phyloP scores from a whole-genome alignment of 2,888 invertebrate genomes.

The Drosophila paramelanica region DNA sequence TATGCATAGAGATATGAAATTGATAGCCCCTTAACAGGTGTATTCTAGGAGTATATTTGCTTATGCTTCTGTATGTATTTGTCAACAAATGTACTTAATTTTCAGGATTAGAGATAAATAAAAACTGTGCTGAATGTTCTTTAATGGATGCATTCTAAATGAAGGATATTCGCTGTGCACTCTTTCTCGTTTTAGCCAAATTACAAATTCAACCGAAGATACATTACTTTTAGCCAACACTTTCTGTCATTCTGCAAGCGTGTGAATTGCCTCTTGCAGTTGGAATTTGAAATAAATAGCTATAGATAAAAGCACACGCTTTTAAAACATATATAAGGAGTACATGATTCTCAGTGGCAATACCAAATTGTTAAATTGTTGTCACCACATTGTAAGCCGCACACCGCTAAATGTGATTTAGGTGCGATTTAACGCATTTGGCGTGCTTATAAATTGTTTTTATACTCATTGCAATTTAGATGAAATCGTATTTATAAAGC shows the following conservation, averaged over 20 bases:
- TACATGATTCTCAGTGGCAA: slow-evolving; percentile 23
- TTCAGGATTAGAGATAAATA: neutral
- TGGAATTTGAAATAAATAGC: slow-evolving; percentile 18
- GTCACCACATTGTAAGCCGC: slow-evolving; percentile 15
- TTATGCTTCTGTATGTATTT: slow-evolving; percentile 2
- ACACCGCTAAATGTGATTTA: slow-evolving; percentile 50
- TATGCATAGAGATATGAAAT: slow-evolving; percentile 16
- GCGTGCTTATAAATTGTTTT: slow-evolving; percentile 61
- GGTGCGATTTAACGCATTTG: slow-evolving; percentile 42
- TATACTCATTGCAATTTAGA: slow-evolving; percentile 63
- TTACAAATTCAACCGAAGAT: too few relatives aligned
- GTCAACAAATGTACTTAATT: neutral
- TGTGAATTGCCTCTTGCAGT: neutral
- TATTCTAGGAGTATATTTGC: neutral
- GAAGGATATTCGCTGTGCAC: too few relatives aligned
- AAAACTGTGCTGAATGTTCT: neutral
- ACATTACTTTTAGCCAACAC: too few relatives aligned
- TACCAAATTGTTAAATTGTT: slow-evolving; percentile 29
- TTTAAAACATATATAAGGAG: slow-evolving; percentile 11
- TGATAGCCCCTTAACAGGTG: slow-evolving; percentile 28
- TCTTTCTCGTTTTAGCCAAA: too few relatives aligned
- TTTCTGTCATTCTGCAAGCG: neutral
- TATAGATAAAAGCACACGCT: slow-evolving; percentile 13
- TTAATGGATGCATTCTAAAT: too few relatives aligned
- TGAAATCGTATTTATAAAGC: slow-evolving; percentile 50